These are phyloP conservation scores for Temnothorax nylanderi DNA, from an alignment of 1,140 invertebrate genomes.

Conservation along the genomic window DNA sequence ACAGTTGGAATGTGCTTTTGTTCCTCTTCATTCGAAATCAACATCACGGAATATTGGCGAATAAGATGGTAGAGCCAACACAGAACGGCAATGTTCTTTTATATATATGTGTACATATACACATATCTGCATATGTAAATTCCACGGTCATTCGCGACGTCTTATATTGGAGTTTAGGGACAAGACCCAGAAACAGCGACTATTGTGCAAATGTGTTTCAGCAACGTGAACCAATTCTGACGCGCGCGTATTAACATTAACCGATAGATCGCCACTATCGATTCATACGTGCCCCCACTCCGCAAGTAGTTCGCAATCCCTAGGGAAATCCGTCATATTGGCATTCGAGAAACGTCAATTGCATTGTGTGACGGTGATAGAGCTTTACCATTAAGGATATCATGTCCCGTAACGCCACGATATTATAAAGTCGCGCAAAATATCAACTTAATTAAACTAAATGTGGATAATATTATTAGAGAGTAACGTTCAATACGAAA, in stretches of 20 bases:
- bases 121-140: constrained; percentile 34
- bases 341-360: constrained; percentile 61
- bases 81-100: constrained; percentile 6
- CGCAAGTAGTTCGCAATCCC: constrained; percentile 42
- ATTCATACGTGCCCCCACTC: constrained; percentile 31
- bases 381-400: constrained; percentile 10
- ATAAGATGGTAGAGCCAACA: not conserved
- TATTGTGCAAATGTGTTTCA: constrained; percentile 60
- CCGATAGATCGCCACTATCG: constrained; percentile 63
- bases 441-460: not conserved
- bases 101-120: not conserved
- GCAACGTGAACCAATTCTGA: constrained; percentile 68
- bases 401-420: not conserved
- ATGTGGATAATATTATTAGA: not conserved
- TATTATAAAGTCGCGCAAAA: constrained; percentile 7
- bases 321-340: constrained; percentile 78
- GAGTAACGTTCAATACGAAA: not conserved
- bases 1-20: not conserved
- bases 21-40: not conserved
- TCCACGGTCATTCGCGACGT: constrained; percentile 28
- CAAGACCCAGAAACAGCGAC: constrained; percentile 40
- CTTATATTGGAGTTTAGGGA: constrained; percentile 33
- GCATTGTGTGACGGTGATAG: constrained; percentile 32
- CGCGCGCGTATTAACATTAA: constrained; percentile 63
- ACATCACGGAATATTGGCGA: not conserved